Evolutionary conservation across 2,113 vertebrate species (phyloP), one percentile per base, ranked within the genome.

Genomic region (rat (Rattus norvegicus)): DNA sequence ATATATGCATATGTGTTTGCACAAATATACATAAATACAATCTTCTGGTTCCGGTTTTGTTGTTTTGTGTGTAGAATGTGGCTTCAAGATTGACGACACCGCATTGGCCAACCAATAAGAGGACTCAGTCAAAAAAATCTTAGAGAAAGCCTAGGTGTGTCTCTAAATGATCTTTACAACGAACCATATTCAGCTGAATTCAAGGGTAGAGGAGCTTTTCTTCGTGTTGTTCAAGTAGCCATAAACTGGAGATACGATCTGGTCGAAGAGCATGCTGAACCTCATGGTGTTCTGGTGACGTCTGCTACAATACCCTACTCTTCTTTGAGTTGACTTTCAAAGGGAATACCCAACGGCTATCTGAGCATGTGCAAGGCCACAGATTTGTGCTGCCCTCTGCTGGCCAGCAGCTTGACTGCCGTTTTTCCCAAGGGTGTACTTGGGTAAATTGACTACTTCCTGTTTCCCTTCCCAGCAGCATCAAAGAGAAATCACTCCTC

Each of bases 331-430:
- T 36, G 69, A 47, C 52, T 7, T 95, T 86, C 52, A 43, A 69
- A 16, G 56, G 24, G 24, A 14, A 33, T 7, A 22, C 84, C 76
- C 95, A 49, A 81, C 87, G 39, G 49, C 72, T 75, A 88, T 97
- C 97, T 98, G 97, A 97, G 97, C 97, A 97, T 96, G 97, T 97
- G 97, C 97, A 97, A 96, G 91, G 96, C 85, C 86, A 96, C 95
- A 97, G 98, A 97, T 97, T 96, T 96, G 95, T 97, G 96, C 97
- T 97, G 95, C 97, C 97, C 97, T 97, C 98, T 98, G 92, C 97
- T 97, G 97, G 97, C 95, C 5, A 88, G 88, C 0, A 90, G 49
- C 28, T 88, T 49, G 79, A 90, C 91, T 95, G 92, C 91, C 59
- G 54, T 79, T 79, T 33, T 9, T 7, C 61, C 54, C 67, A 87